Conservation (phyloP, 2,113 vertebrate genomes). For the Osmerus eperlanus region DNA sequence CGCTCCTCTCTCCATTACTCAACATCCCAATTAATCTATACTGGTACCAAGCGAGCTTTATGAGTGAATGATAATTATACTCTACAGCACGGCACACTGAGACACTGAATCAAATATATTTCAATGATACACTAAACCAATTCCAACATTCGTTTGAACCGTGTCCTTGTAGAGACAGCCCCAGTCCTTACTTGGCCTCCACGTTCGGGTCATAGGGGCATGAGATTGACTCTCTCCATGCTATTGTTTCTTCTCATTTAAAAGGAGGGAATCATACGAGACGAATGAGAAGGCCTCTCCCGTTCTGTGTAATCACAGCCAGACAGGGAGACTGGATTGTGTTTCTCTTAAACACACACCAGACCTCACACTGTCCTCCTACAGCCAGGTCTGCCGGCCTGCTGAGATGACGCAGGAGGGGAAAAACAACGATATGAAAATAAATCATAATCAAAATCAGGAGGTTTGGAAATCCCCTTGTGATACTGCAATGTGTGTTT, state of each 20-base stretch:
- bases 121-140: no score
- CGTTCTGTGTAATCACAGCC: conserved; percentile 1
- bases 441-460: conserved; percentile 37
- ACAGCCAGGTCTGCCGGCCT: background rate
- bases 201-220: conserved; percentile 15
- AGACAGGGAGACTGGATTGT: no score
- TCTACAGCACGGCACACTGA: no score
- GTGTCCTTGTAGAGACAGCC: background rate
- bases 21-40: background rate
- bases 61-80: background rate
- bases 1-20: background rate
- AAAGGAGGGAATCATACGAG: conserved; percentile 37
- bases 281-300: conserved; percentile 38
- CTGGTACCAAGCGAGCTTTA: background rate
- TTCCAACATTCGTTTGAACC: no score
- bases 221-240: conserved; percentile 30
- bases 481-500: background rate
- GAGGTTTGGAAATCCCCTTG: conserved; percentile 9
- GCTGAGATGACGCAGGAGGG: conserved; percentile 17
- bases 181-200: background rate
- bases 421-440: conserved; percentile 10
- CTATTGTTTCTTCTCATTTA: conserved; percentile 42
- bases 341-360: conserved; percentile 10
- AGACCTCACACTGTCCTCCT: conserved; percentile 13
- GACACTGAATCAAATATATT: no score